phyloP scores from a whole-genome alignment of 2,888 invertebrate species.

The Leptodirus hochenwartii region DNA sequence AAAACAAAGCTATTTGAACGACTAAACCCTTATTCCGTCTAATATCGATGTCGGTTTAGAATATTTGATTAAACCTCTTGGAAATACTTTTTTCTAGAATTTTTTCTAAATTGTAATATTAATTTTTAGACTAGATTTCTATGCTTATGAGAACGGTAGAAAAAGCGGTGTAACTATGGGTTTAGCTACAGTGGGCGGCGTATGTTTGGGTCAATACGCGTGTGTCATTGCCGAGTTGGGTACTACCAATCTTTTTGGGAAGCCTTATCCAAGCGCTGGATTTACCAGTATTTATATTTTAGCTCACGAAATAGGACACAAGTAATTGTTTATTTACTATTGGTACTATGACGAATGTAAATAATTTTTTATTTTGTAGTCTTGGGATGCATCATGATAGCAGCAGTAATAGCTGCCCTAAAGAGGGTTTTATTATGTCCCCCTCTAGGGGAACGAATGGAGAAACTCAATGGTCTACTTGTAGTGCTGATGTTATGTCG shows the following conservation, averaged over 20 bases:
- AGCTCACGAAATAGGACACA: slow-evolving; percentile 72
- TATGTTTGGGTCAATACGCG: slow-evolving; percentile 50
- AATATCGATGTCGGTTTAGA: too few relatives aligned
- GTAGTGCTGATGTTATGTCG: slow-evolving; percentile 47
- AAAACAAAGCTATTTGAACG: too few relatives aligned
- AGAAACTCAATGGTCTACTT: slow-evolving; percentile 60
- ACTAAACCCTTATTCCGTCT: too few relatives aligned
- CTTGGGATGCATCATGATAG: slow-evolving; percentile 70
- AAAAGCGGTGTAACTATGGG: slow-evolving; percentile 65
- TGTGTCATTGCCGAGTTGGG: slow-evolving; percentile 68
- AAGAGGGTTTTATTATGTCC: slow-evolving; percentile 68
- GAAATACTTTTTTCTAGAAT: not conserved
- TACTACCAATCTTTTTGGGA: slow-evolving; percentile 48
- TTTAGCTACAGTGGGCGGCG: slow-evolving; percentile 60
- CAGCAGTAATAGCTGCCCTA: slow-evolving; percentile 48
- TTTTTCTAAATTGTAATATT: slow-evolving; percentile 1
- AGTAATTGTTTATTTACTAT: slow-evolving; percentile 36
- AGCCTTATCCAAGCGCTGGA: slow-evolving; percentile 69
- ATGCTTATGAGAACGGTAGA: slow-evolving; percentile 46
- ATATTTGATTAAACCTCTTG: too few relatives aligned
- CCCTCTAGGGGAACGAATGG: slow-evolving; percentile 60
- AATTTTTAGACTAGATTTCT: slow-evolving; percentile 46
- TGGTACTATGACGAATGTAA: not conserved
- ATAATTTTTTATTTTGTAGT: slow-evolving; percentile 25
- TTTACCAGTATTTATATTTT: slow-evolving; percentile 67